Percentiles rank a stretch among this genome's conserved stretches.
Conservation (phyloP, 2,797 vertebrate species). For the Ambastaia sidthimunki region DNA sequence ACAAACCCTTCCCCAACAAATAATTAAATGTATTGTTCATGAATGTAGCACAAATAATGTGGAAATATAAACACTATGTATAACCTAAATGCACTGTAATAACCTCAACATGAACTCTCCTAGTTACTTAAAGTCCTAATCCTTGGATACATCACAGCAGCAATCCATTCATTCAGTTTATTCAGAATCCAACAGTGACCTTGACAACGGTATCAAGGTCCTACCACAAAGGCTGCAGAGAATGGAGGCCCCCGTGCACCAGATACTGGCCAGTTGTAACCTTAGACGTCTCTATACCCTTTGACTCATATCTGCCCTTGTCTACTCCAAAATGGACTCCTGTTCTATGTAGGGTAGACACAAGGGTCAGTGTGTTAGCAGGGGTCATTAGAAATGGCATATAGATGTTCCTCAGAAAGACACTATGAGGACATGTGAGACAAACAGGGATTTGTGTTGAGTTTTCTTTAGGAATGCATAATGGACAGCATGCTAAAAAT, state of each 20-base stretch:
- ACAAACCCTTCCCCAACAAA: too few species aligned
- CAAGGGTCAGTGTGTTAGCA: background rate
- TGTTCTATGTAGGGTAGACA: background rate
- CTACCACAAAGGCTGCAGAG: background rate
- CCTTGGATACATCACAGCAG: too few species aligned
- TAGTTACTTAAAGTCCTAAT: too few species aligned
- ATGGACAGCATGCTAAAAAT: background rate
- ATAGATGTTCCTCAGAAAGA: background rate
- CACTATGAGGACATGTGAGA: too few species aligned
- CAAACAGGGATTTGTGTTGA: background rate
- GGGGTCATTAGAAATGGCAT: background rate
- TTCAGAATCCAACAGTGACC: background rate
- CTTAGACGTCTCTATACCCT: background rate
- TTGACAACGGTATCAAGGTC: slow-evolving; percentile 7
- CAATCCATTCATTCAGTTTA: too few species aligned
- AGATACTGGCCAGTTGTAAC: background rate
- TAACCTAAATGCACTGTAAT: too few species aligned
- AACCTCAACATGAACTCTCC: too few species aligned
- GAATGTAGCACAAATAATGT: too few species aligned
- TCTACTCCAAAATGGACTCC: background rate
- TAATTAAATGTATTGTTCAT: too few species aligned
- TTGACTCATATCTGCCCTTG: background rate
- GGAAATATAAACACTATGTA: too few species aligned
- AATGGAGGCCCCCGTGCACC: background rate
- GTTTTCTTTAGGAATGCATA: background rate